These are phyloP conservation scores for Corythucha ciliata DNA, from an alignment of 2,888 invertebrate species.

Conservation along the genomic window DNA sequence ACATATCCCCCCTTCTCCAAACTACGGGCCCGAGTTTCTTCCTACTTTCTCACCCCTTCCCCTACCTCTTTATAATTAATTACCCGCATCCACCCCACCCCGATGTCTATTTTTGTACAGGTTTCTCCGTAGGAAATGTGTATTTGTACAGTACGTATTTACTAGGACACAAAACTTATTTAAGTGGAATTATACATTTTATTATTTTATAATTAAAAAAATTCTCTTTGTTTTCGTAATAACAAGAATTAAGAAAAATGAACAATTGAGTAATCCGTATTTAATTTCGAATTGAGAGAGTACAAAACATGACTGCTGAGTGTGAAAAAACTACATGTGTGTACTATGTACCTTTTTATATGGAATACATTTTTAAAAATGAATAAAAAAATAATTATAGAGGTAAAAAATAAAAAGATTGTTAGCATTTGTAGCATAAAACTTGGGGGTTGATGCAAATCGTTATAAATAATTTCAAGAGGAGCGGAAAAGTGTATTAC, in stretches of 20 bases:
- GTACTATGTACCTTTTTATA: constrained; percentile 20
- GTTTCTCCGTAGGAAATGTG: constrained; percentile 29
- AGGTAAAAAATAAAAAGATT: constrained; percentile 17
- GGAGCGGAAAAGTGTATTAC: too few species aligned
- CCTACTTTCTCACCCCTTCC: constrained; percentile 5
- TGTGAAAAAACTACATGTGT: too few species aligned
- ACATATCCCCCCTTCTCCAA: constrained; percentile 25
- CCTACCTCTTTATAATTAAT: background rate
- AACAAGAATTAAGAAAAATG: constrained; percentile 17
- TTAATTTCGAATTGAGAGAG: constrained; percentile 20
- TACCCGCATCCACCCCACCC: constrained; percentile 2
- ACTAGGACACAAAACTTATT: constrained; percentile 17
- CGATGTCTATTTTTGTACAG: constrained; percentile 32
- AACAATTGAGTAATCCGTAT: too few species aligned
- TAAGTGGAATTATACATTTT: constrained; percentile 13
- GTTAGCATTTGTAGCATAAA: constrained; percentile 21
- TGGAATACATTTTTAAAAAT: constrained; percentile 23
- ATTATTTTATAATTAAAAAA: constrained; percentile 14
- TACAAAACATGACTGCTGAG: constrained; percentile 32
- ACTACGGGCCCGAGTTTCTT: constrained; percentile 4
- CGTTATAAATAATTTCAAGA: background rate
- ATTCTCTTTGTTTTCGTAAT: too few species aligned
- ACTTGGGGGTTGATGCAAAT: too few species aligned
- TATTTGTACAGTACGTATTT: constrained; percentile 30
- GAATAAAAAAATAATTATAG: constrained; percentile 18